Percentiles rank a stretch among this genome's conserved stretches.
These are phyloP conservation scores for Urocyon cinereoargenteus DNA, from an alignment of 2,797 vertebrate genomes.

Conservation along the genomic window DNA sequence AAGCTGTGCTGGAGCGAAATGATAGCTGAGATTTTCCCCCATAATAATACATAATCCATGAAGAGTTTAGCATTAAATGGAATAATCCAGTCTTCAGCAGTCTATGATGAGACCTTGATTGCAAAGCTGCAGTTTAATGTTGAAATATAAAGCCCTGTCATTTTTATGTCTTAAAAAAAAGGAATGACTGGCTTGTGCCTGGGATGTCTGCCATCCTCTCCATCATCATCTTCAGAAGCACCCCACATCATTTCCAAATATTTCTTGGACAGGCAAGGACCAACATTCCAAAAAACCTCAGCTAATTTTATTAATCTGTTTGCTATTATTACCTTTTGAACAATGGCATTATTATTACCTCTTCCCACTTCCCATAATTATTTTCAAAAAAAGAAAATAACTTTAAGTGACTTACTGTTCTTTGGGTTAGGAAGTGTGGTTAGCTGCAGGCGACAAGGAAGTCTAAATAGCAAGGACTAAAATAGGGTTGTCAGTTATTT, in stretches of 20 bases:
- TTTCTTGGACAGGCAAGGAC: background rate
- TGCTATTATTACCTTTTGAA: background rate
- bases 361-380: background rate
- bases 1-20: background rate
- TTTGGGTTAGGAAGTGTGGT: background rate
- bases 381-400: background rate
- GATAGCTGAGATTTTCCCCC: conserved; percentile 2
- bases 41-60: conserved; percentile 14
- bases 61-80: conserved; percentile 5
- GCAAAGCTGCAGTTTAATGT: background rate
- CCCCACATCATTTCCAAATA: background rate
- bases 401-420: background rate
- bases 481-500: background rate
- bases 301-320: background rate
- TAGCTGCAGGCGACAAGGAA: background rate
- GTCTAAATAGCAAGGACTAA: background rate
- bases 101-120: background rate
- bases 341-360: background rate
- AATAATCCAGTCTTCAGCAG: background rate
- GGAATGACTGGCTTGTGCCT: background rate
- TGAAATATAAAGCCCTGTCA: background rate
- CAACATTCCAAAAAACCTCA: background rate
- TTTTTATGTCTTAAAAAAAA: background rate
- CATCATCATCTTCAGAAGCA: background rate
- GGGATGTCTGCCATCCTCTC: background rate